Evolutionary conservation across 2,113 vertebrate genomes (phyloP).

Genomic region (Vireo altiloquus): DNA sequence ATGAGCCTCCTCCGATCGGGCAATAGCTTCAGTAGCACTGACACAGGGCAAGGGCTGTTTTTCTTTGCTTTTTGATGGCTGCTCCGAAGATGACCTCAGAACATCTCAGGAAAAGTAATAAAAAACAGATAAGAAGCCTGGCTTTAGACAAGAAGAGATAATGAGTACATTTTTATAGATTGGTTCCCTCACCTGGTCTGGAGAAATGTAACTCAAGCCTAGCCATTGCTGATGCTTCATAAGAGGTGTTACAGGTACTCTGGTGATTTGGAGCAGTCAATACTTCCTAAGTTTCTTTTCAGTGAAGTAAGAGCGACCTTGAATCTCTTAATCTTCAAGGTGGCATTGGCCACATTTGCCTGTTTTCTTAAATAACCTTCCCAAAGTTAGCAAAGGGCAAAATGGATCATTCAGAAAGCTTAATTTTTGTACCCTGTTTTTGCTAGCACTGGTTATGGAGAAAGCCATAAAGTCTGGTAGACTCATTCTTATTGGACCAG

Average conservation of each 20-base stretch:
- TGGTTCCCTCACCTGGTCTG: neutral
- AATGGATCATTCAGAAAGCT: neutral
- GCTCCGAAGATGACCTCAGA: neutral
- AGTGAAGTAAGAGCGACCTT: rapidly evolving
- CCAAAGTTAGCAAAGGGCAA: neutral
- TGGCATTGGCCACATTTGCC: neutral
- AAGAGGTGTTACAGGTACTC: neutral
- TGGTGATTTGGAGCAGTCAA: neutral
- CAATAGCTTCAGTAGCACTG: neutral
- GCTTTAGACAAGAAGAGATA: neutral
- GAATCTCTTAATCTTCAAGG: neutral
- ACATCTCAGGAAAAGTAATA: neutral
- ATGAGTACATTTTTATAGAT: neutral
- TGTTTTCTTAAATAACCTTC: neutral
- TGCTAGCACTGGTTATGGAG: neutral
- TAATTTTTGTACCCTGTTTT: neutral
- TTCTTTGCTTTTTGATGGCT: neutral
- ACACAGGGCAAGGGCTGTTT: neutral
- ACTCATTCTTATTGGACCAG: neutral
- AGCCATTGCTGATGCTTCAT: neutral
- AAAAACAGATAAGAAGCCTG: neutral
- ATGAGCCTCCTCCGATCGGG: rapidly evolving
- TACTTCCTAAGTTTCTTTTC: neutral
- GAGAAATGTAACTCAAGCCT: neutral
- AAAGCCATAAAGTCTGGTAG: neutral